These are phyloP conservation scores for Sarcophaga bullata DNA, from an alignment of 1,140 invertebrate species.

Conservation along the genomic window DNA sequence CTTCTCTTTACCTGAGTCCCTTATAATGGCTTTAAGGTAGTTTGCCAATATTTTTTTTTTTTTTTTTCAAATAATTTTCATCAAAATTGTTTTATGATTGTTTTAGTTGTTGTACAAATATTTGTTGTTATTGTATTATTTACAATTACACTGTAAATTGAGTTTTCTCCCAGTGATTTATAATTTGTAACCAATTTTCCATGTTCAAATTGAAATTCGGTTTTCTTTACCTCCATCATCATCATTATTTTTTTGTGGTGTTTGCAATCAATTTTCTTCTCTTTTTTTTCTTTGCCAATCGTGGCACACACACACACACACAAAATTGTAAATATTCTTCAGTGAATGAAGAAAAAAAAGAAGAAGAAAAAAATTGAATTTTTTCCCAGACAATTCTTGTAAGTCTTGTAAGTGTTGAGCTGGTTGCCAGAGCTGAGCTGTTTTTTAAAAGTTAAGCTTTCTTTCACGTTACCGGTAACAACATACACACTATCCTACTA, in stretches of 20 bases:
- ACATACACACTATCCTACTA: no score
- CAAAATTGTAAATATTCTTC: background rate
- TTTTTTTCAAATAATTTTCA: no score
- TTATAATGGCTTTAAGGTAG: no score
- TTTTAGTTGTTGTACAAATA: no score
- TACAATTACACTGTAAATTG: background rate
- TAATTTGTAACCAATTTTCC: conserved; percentile 15
- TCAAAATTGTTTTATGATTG: background rate
- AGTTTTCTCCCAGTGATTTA: background rate
- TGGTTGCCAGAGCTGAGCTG: no score
- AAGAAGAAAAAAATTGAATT: background rate
- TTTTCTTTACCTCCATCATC: background rate
- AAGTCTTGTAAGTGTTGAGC: background rate
- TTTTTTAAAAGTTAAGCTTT: background rate
- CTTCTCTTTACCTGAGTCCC: no score
- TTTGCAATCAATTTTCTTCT: background rate
- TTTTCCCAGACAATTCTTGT: conserved; percentile 4
- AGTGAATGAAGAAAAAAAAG: background rate
- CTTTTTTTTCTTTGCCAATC: no score
- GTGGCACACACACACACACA: background rate
- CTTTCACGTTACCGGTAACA: background rate
- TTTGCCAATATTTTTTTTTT: no score
- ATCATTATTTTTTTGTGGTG: background rate
- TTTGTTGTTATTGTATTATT: no score
- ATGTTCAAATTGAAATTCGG: background rate